phyloP scores from a whole-genome alignment of 2,797 vertebrate species.

The Prionace glauca region DNA sequence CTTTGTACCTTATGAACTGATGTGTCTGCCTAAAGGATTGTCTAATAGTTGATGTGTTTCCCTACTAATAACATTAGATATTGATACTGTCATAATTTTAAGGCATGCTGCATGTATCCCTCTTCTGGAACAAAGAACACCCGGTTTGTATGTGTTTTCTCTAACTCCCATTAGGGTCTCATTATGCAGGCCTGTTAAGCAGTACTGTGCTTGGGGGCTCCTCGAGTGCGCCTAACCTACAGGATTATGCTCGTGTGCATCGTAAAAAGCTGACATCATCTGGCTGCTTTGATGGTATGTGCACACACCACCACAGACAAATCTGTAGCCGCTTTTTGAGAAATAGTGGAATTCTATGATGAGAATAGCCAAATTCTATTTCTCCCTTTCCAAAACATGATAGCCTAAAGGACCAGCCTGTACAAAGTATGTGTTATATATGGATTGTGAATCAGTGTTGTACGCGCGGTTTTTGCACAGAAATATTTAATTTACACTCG shows the following conservation, averaged over 20 bases:
- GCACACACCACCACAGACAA: slow-evolving; percentile 71
- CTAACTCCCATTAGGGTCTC: slow-evolving; percentile 88
- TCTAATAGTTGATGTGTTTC: slow-evolving; percentile 15
- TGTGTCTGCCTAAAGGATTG: neutral
- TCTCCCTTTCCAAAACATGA: slow-evolving; percentile 21
- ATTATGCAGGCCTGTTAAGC: slow-evolving; percentile 87
- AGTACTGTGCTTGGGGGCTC: slow-evolving; percentile 84
- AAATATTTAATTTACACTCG: neutral
- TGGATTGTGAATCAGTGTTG: neutral
- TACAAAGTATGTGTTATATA: neutral
- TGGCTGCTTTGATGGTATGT: slow-evolving; percentile 91
- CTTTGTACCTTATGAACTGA: slow-evolving; percentile 4
- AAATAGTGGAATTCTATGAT: slow-evolving; percentile 51
- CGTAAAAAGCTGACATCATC: slow-evolving; percentile 91
- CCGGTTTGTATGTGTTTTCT: slow-evolving; percentile 83
- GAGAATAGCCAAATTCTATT: neutral
- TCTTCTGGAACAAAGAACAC: slow-evolving; percentile 70
- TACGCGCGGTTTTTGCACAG: neutral
- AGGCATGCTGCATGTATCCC: slow-evolving; percentile 76
- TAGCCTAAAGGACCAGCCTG: neutral
- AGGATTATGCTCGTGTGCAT: slow-evolving; percentile 87
- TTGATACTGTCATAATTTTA: slow-evolving; percentile 42
- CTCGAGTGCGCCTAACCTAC: slow-evolving; percentile 89
- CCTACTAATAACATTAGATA: neutral
- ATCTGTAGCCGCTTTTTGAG: slow-evolving; percentile 43